A percentile compares a stretch with the other conserved stretches of the same genome.
Conservation (phyloP, 2,888 invertebrate species). For the Vannuccia rotundouncinata region DNA sequence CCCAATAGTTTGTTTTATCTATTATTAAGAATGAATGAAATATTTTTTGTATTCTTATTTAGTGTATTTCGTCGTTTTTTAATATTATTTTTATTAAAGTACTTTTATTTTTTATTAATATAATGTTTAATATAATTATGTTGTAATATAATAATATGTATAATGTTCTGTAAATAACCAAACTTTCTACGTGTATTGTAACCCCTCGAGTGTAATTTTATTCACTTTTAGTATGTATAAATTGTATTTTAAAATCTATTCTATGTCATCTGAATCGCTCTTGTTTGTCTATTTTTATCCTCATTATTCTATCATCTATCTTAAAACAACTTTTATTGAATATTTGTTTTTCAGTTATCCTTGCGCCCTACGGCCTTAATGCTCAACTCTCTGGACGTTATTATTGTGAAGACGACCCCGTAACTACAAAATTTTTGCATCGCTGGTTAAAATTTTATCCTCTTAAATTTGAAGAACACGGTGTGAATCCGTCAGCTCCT, state of each 20-base stretch:
- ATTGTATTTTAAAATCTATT: no score
- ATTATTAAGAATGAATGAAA: no score
- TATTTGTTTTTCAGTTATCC: conserved; percentile 66
- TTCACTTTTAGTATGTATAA: no score
- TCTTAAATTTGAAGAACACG: conserved; percentile 60
- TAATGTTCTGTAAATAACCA: not conserved
- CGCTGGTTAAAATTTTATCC: conserved; percentile 94
- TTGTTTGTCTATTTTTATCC: no score
- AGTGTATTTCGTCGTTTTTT: no score
- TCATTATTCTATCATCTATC: no score
- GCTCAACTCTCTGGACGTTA: conserved; percentile 81
- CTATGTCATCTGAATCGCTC: no score
- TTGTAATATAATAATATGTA: not conserved
- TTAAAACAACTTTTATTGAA: not conserved
- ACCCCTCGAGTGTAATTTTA: no score
- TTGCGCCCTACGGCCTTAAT: conserved; percentile 87
- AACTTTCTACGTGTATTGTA: no score
- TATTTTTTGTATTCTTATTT: no score
- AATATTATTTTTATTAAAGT: not conserved
- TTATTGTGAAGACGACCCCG: conserved; percentile 61
- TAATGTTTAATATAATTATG: not conserved
- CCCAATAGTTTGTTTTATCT: not conserved
- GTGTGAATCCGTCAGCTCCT: not conserved
- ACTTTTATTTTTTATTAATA: not conserved
- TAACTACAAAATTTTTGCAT: conserved; percentile 71